phyloP scores from a whole-genome alignment of 2,888 invertebrate species.

The Drosophila suboccidentalis region DNA sequence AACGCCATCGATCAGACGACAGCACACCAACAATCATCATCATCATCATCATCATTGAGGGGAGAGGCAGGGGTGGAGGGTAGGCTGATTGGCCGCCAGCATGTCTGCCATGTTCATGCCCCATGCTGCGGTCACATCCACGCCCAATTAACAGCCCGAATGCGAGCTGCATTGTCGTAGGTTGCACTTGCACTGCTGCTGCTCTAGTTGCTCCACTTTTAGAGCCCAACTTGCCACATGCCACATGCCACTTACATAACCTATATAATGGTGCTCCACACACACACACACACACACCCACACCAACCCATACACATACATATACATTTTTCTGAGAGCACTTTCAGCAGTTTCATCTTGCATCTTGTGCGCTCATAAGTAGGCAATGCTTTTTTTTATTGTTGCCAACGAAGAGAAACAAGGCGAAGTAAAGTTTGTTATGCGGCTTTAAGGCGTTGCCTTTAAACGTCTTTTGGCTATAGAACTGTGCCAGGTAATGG shows the following conservation, averaged over 20 bases:
- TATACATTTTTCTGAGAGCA: constrained; percentile 4
- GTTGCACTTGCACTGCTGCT: constrained; percentile 17
- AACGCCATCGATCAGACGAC: constrained; percentile 74
- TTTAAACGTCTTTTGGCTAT: constrained; percentile 16
- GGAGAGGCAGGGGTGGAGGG: not conserved
- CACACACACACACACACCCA: not conserved
- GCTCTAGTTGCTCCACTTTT: constrained; percentile 42
- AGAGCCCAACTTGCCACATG: constrained; percentile 3
- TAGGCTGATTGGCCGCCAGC: constrained; percentile 65
- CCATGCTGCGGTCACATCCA: constrained; percentile 35
- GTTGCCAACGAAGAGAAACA: not conserved
- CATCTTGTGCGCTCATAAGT: constrained; percentile 35
- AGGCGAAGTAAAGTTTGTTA: not conserved
- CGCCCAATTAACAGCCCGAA: constrained; percentile 54
- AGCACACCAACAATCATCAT: constrained; percentile 9
- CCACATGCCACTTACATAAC: constrained; percentile 43
- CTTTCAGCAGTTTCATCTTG: constrained; percentile 16
- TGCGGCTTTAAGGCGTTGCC: constrained; percentile 9
- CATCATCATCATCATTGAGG: not conserved
- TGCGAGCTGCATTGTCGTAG: constrained; percentile 35
- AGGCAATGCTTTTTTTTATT: constrained; percentile 42
- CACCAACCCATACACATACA: not conserved
- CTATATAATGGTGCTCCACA: constrained; percentile 32
- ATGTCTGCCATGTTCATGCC: constrained; percentile 61
- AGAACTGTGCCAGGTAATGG: constrained; percentile 14